Evolutionary conservation across 2,113 vertebrate species (phyloP), one percentile per base, ranked within the genome.

Genomic region (Globicephala melas): DNA sequence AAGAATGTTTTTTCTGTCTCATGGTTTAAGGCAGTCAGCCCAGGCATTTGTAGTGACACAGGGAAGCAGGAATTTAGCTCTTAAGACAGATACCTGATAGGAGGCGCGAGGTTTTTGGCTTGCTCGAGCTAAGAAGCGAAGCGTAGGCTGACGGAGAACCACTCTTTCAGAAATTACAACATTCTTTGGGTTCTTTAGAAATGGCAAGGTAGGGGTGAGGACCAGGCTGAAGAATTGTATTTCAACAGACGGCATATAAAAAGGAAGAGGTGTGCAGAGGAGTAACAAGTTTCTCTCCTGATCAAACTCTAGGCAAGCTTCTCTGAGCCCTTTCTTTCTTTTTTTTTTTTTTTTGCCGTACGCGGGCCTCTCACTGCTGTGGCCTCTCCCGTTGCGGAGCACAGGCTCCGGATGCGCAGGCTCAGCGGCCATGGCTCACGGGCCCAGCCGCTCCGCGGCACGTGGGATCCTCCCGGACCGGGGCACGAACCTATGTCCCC

Each of bases 391-490:
- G 9, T 10, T 47, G 2, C 44, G 44, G 44, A 47, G 44, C 9
- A 47, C 44, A 47, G 44, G 44, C 44, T 47, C 44, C 44, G 9
- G 44, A 44, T 8, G 44, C 44, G 9, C 44, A 44, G 44, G 44
- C 44, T 44, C 44, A 44, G 44, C 44, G 44, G 44, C 10, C 44
- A 10, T 47, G 44, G 44, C 44, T 47, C 10, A 47, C 44, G 9
- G 44, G 44, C 44, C 44, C 44, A 47, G 44, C 44, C 8, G 10
- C 44, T 10, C 44, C 10, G 10, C 10, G 44, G 44, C 44, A 47
- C 0, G 0, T 47, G 44, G 44, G 44, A 47, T 47, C 44, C 0
- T 47, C 44, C 44, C 10, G 0, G 44, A 47, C 10, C 2, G 44
- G 44, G 44, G 2, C 10, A 47, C 44, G 44, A 47, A 47, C 44